Conservation (phyloP, 2,888 invertebrate genomes). For the Philaethria dido region DNA sequence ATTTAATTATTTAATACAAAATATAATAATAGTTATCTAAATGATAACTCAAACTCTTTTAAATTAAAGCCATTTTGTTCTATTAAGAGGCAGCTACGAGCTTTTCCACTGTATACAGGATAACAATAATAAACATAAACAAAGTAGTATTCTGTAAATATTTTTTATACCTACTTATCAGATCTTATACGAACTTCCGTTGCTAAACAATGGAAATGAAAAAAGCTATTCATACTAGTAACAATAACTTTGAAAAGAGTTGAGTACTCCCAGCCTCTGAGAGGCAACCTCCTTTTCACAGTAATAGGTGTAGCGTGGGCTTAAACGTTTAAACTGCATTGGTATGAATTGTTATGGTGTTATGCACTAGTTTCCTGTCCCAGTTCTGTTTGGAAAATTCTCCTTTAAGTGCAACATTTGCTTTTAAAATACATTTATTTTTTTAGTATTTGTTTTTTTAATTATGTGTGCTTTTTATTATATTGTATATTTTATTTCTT, state of each 20-base stretch:
- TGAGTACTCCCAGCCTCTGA: slow-evolving; percentile 27
- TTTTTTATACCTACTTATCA: slow-evolving; percentile 22
- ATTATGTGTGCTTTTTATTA: background rate
- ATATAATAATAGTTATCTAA: too few relatives aligned
- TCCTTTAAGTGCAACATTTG: background rate
- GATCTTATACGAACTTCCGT: slow-evolving; percentile 41
- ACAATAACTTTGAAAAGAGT: slow-evolving; percentile 40
- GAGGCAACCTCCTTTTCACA: slow-evolving; percentile 35
- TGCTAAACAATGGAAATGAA: slow-evolving; percentile 37
- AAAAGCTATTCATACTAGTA: slow-evolving; percentile 37
- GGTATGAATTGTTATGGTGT: slow-evolving; percentile 16
- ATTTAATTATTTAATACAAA: too few relatives aligned
- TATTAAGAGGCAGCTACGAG: background rate
- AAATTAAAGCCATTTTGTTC: background rate
- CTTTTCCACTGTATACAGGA: background rate
- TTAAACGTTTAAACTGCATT: slow-evolving; percentile 23
- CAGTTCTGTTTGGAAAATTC: slow-evolving; percentile 9
- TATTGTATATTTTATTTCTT: background rate
- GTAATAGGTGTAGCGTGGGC: slow-evolving; percentile 28
- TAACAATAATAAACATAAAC: slow-evolving; percentile 9
- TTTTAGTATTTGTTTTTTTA: background rate
- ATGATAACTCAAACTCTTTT: too few relatives aligned
- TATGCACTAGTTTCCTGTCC: slow-evolving; percentile 20
- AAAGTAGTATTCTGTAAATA: slow-evolving; percentile 12
- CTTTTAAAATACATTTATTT: background rate